phyloP scores from a whole-genome alignment of 1,140 invertebrate species.

The Drosophila erecta region DNA sequence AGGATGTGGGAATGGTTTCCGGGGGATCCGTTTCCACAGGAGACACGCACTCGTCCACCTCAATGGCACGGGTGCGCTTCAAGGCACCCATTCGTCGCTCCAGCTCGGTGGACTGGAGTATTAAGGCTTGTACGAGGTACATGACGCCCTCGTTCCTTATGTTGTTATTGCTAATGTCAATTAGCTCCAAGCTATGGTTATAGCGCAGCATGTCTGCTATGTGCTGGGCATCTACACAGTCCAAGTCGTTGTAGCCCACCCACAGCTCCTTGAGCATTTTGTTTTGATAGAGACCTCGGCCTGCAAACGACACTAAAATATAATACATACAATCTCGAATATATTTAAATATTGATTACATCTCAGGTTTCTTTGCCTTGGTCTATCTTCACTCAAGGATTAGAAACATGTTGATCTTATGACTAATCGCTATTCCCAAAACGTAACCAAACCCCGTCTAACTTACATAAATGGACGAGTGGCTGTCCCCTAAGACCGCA shows the following conservation, averaged over 20 bases:
- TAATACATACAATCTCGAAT: constrained; percentile 1
- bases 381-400: too few relatives aligned
- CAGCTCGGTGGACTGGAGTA: constrained; percentile 87
- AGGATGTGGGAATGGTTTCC: not conserved
- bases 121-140: constrained; percentile 90
- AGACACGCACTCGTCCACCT: constrained; percentile 73
- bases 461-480: constrained; percentile 88
- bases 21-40: constrained; percentile 43
- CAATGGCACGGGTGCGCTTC: constrained; percentile 72
- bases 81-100: constrained; percentile 70
- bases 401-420: not conserved
- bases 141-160: constrained; percentile 90
- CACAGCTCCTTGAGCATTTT: constrained; percentile 92
- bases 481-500: constrained; percentile 88
- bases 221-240: constrained; percentile 91
- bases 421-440: not conserved
- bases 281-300: constrained; percentile 92
- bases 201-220: constrained; percentile 89
- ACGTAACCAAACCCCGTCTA: not conserved
- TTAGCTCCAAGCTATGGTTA: constrained; percentile 90
- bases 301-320: constrained; percentile 85
- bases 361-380: not conserved
- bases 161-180: constrained; percentile 92
- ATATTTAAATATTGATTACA: not conserved
- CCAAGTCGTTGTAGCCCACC: constrained; percentile 92